These are phyloP conservation scores for Mercenaria mercenaria DNA, from an alignment of 1,140 invertebrate genomes.

Conservation along the genomic window DNA sequence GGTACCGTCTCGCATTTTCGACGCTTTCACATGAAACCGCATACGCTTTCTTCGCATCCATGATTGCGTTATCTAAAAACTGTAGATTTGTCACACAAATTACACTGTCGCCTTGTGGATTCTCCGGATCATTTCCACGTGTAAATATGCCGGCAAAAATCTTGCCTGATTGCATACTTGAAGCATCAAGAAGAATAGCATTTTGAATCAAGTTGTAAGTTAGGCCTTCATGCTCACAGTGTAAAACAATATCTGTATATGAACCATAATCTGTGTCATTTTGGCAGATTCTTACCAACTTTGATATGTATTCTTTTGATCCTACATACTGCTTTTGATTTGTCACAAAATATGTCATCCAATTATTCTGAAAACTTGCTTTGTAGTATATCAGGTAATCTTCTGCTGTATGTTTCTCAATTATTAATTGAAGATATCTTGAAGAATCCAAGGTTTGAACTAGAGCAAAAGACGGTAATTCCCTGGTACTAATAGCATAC, in stretches of 20 bases:
- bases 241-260: conserved; percentile 3
- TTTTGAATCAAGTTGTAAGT: conserved; percentile 10
- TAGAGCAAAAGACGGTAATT: neutral
- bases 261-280: conserved; percentile 6
- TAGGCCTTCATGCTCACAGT: neutral
- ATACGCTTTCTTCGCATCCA: neutral
- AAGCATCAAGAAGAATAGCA: neutral
- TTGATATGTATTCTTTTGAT: neutral
- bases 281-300: conserved; percentile 16
- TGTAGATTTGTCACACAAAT: neutral
- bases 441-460: neutral
- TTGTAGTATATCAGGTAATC: conserved; percentile 7
- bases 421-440: neutral
- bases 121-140: neutral
- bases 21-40: neutral
- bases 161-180: neutral
- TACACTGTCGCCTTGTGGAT: neutral
- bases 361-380: neutral
- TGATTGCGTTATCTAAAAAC: neutral
- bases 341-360: conserved; percentile 27
- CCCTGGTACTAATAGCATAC: conserved; percentile 4
- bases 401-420: neutral
- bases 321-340: conserved; percentile 21
- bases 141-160: conserved; percentile 17
- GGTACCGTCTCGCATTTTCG: neutral